phyloP scores from a whole-genome alignment of 2,113 vertebrate genomes.

The Plotosus lineatus region DNA sequence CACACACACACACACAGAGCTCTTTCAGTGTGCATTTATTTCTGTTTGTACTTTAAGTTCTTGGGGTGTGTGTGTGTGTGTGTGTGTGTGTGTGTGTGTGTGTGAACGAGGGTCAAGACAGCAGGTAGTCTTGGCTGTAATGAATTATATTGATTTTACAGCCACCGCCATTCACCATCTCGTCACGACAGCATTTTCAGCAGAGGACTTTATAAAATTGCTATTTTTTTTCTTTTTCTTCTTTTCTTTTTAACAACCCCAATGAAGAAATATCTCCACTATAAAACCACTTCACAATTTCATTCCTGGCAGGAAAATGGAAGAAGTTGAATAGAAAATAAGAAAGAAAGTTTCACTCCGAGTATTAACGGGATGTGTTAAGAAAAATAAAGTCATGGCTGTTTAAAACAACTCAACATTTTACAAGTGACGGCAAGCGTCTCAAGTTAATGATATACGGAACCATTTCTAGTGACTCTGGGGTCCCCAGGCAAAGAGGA shows the following conservation, averaged over 20 bases:
- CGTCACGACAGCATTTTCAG: slow-evolving; percentile 72
- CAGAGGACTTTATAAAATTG: slow-evolving; percentile 77
- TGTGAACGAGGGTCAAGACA: slow-evolving; percentile 61
- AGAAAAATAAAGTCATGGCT: neutral
- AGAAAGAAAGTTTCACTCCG: slow-evolving; percentile 60
- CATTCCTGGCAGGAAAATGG: slow-evolving; percentile 59
- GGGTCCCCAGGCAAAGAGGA: too few relatives aligned
- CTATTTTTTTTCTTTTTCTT: slow-evolving; percentile 26
- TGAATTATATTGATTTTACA: slow-evolving; percentile 81
- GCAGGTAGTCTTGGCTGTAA: slow-evolving; percentile 72
- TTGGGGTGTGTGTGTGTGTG: slow-evolving; percentile 30
- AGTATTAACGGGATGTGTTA: slow-evolving; percentile 15
- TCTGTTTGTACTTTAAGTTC: slow-evolving; percentile 33
- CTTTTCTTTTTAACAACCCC: slow-evolving; percentile 71
- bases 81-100: slow-evolving; percentile 7
- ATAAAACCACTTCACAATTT: slow-evolving; percentile 56
- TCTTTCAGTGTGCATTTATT: slow-evolving; percentile 31
- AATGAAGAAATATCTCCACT: slow-evolving; percentile 73
- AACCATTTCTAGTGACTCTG: too few relatives aligned
- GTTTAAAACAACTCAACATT: too few relatives aligned
- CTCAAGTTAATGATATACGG: too few relatives aligned
- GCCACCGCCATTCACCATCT: slow-evolving; percentile 72
- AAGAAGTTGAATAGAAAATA: slow-evolving; percentile 57
- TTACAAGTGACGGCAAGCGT: too few relatives aligned
- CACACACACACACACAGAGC: neutral